phyloP scores from a whole-genome alignment of 2,113 vertebrate genomes.

The Quiscalus mexicanus region DNA sequence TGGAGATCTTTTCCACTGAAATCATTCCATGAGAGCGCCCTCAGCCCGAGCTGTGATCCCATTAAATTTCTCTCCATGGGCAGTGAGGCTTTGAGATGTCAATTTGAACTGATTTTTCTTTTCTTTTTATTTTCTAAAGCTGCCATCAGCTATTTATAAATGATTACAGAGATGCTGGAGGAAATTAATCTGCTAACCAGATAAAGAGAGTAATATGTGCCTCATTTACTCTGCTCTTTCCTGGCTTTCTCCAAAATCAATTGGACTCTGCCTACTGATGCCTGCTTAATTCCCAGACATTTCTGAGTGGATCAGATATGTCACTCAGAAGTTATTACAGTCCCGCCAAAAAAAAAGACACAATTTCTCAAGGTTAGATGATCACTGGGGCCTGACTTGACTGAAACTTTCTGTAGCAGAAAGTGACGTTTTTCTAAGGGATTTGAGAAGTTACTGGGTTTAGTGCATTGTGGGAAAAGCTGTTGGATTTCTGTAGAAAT shows the following conservation, averaged over 20 bases:
- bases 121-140: not conserved
- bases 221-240: conserved; percentile 6
- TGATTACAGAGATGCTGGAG: conserved; percentile 26
- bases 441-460: not conserved
- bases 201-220: conserved; percentile 33
- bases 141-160: conserved; percentile 17
- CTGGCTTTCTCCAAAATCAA: conserved; percentile 45
- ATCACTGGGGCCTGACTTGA: not conserved
- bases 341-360: not conserved
- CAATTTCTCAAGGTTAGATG: not conserved
- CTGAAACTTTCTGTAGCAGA: not conserved
- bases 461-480: not conserved
- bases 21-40: not conserved
- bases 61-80: not conserved
- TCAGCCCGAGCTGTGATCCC: not conserved
- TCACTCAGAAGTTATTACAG: conserved; percentile 37
- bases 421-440: not conserved
- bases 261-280: conserved; percentile 30
- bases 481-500: not conserved
- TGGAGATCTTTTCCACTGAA: not conserved
- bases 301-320: conserved; percentile 35
- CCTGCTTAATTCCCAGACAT: conserved; percentile 19
- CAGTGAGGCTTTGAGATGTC: not conserved
- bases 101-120: not conserved
- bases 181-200: conserved; percentile 49